Base-by-base conservation (phyloP, 2,888 invertebrate genomes). In the Cataglyphis albicans region DNA sequence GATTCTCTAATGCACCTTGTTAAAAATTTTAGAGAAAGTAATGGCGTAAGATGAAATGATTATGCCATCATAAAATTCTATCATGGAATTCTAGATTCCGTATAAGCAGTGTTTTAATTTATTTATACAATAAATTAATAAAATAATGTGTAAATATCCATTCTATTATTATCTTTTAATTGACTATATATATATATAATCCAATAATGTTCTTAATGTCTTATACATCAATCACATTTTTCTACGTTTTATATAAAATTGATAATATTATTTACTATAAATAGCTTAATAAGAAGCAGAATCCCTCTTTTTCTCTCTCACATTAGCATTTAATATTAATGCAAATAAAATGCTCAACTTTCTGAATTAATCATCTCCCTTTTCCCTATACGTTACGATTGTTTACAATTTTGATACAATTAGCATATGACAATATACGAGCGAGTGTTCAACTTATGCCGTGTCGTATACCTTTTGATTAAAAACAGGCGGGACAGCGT, bases 381-480 rank as follows among this genome's bases (percentile, higher is more conserved):
- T 70, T 44, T 70, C 70, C 59, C 44, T 18, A 32, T 44, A 44
- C 32, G 59, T 48, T 57, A 59, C 68, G 5, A 41, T 32, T 70
- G 72, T 59, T 78, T 72, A 52, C 48, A 55, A 18, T 15, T 32
- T 4, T 76, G 21, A 32, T 10, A 10, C 38, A 72, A 55, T 44
- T 52, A 52, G 7, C 7, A 35, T 59, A 72, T 32, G 25, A 57
- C 25, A 57, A 21, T 15, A 18, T 12, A 55, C 41, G 68, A 55
- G 59, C 25, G 59, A 80, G 32, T 48, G 72, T 72, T 80, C 72
- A 44, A 44, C 59, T 72, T 59, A 72, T 44, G 78, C 55, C 55
- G 41, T 70, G 76, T 76, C 76, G 76, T 21, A 21, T 21, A 0
- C 55, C 38, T 68, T 76, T 76, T 68, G 76, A 76, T 76, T 76